phyloP scores from a whole-genome alignment of 2,888 invertebrate species.

The Piscicola geometra region DNA sequence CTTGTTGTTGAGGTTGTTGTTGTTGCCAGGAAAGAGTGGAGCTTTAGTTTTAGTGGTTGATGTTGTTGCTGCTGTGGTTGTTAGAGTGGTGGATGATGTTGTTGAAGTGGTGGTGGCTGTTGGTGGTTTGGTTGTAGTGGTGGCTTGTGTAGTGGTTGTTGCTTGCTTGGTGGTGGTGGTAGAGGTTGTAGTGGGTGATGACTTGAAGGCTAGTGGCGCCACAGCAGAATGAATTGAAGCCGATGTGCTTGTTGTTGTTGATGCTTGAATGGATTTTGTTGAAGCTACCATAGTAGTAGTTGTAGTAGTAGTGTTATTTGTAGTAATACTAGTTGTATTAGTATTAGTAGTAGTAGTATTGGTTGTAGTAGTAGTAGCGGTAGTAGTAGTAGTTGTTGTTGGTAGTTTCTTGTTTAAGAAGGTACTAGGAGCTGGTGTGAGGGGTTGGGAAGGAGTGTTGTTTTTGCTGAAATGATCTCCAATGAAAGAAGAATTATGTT shows the following conservation, averaged over 20 bases:
- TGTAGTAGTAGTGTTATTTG: background rate
- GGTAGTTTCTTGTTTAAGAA: conserved; percentile 6
- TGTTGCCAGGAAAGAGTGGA: too few species aligned
- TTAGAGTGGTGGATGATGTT: background rate
- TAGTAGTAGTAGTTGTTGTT: conserved; percentile 5
- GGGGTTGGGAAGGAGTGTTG: conserved; percentile 1
- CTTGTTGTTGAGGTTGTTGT: background rate
- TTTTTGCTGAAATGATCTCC: conserved; percentile 30
- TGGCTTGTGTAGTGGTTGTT: background rate
- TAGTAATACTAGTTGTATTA: background rate
- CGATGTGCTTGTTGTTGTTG: too few species aligned
- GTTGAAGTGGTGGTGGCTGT: background rate
- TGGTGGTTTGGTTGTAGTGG: background rate
- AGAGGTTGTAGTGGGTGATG: background rate
- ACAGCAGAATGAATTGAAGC: too few species aligned
- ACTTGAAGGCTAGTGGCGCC: background rate
- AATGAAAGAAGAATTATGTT: background rate
- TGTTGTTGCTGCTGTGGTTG: background rate
- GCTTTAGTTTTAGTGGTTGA: background rate
- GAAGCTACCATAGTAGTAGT: background rate
- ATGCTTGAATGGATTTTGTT: too few species aligned
- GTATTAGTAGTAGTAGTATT: background rate
- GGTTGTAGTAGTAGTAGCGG: background rate
- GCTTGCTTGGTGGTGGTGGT: background rate
- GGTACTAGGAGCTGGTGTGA: conserved; percentile 3